Evolutionary conservation across 1,140 invertebrate species (phyloP), one percentile per base, ranked within the genome.

Genomic region (Drosophila pruinosa): DNA sequence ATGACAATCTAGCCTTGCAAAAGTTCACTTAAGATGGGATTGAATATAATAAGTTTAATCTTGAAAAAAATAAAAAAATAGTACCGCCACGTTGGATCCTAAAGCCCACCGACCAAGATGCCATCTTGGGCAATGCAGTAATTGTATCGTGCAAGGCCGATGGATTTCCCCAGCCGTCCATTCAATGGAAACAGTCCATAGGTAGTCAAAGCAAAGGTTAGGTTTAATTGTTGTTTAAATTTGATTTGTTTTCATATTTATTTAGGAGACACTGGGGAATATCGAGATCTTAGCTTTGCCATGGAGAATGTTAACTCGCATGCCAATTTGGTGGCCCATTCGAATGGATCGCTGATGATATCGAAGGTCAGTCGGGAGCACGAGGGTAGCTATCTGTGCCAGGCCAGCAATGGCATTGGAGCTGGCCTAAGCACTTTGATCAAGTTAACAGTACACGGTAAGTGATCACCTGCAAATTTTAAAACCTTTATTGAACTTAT

Each of bases 71-170:
- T 3, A 34, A 50, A 96, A 31, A 31, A 50, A 50, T 50, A 50
- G 97, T 98, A 48, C 95, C 96, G 28, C 97, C 97, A 0, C 94
- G 94, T 4, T 98, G 97, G 97, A 92, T 94, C 14, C 93, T 93
- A 63, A 96, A 96, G 78, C 96, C 96, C 2, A 93, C 94, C 79
- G 95, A 97, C 91, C 93, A 95, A 14, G 94, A 95, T 50, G 94
- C 94, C 2, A 92, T 96, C 3, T 91, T 95, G 8, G 95, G 96
- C 3, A 94, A 94, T 61, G 93, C 94, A 24, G 93, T 96, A 28
- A 91, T 94, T 28, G 93, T 95, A 8, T 94, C 95, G 61, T 97
- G 96, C 81, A 92, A 94, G 39, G 96, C 96, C 0, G 94, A 95
- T 75, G 96, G 96, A 1, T 96, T 95, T 90, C 96, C 96, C 3